Conservation (phyloP, 2,113 vertebrate genomes). For the Camelus bactrianus region DNA sequence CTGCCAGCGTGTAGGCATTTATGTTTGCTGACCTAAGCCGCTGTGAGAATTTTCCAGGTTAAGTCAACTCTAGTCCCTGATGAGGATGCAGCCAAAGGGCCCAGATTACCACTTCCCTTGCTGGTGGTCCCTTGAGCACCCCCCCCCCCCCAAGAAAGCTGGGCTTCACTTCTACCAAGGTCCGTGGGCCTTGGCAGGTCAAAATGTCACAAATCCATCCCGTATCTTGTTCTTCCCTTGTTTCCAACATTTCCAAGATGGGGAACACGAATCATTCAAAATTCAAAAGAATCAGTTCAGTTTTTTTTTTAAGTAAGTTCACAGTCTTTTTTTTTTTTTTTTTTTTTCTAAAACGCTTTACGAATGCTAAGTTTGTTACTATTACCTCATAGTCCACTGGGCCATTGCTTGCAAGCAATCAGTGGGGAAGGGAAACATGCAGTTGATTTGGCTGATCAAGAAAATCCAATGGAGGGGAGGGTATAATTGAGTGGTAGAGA, state of each 20-base stretch:
- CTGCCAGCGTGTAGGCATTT: neutral
- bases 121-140: neutral
- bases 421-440: neutral
- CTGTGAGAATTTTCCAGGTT: neutral
- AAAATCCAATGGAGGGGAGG: conserved; percentile 29
- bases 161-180: neutral
- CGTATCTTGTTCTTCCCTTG: neutral
- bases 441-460: conserved; percentile 29
- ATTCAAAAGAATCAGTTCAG: neutral
- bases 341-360: neutral
- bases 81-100: neutral
- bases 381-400: conserved; percentile 13
- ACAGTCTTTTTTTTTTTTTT: neutral
- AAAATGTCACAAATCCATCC: neutral
- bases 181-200: accelerated
- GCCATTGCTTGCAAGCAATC: neutral
- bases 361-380: conserved; percentile 39
- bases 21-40: neutral
- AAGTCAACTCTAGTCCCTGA: neutral
- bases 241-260: neutral
- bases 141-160: neutral
- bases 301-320: neutral
- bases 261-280: neutral
- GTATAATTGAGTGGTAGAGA: too few species aligned
- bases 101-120: neutral